Percentiles rank a stretch among this genome's conserved stretches.
Evolutionary conservation across 2,113 vertebrate species (phyloP).

Genomic region (Pogonocichla stellata): DNA sequence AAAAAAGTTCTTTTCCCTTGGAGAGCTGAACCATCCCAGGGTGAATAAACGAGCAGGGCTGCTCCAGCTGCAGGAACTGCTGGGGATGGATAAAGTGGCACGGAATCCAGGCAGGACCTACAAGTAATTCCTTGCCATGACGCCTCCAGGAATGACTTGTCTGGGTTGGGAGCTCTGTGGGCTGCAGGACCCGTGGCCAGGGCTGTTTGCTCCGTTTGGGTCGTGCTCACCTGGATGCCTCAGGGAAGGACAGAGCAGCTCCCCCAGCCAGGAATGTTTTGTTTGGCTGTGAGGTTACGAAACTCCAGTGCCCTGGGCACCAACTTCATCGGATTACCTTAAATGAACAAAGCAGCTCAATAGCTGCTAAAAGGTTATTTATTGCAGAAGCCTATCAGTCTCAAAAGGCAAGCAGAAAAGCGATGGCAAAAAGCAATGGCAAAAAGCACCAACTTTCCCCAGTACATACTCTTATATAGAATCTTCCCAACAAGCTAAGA

Average conservation of each 20-base stretch:
- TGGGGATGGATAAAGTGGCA: neutral
- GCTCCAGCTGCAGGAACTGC: neutral
- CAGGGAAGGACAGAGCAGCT: neutral
- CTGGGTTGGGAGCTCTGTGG: accelerated
- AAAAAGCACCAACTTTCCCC: too few species aligned
- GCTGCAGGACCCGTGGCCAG: neutral
- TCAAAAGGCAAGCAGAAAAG: too few species aligned
- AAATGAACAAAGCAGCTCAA: too few species aligned
- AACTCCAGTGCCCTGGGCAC: too few species aligned
- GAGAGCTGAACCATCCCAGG: neutral
- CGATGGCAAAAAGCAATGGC: too few species aligned
- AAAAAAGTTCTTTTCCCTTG: neutral
- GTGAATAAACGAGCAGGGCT: neutral
- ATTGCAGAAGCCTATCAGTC: too few species aligned
- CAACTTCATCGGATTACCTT: too few species aligned
- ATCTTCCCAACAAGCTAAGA: too few species aligned
- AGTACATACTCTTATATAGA: too few species aligned
- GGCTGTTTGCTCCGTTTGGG: neutral
- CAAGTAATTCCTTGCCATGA: accelerated
- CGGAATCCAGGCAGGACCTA: neutral
- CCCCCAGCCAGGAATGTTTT: neutral
- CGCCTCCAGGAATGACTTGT: accelerated
- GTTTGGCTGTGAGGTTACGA: neutral
- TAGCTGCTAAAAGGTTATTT: too few species aligned
- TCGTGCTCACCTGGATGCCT: neutral